phyloP scores from a whole-genome alignment of 1,140 invertebrate genomes.

The Tetramorium parvispinum region DNA sequence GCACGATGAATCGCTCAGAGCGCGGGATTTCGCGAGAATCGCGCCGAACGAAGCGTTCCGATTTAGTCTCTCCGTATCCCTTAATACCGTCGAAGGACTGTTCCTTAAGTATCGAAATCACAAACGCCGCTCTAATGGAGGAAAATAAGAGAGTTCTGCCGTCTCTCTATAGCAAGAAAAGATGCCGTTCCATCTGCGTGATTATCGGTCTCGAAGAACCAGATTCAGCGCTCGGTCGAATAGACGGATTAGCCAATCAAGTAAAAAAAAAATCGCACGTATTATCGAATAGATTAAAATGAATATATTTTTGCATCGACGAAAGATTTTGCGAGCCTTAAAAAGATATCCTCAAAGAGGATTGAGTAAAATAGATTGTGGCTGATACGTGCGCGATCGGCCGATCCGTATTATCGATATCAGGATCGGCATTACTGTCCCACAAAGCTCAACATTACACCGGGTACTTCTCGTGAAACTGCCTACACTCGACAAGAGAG shows the following conservation, averaged over 20 bases:
- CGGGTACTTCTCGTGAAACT: constrained; percentile 60
- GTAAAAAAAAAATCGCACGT: not conserved
- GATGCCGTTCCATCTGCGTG: not conserved
- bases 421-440: constrained; percentile 44
- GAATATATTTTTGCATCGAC: not conserved
- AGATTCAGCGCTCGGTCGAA: not conserved
- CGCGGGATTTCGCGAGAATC: constrained; percentile 28
- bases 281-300: not conserved
- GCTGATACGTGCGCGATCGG: constrained; percentile 15
- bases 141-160: constrained; percentile 20
- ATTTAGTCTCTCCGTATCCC: constrained; percentile 37
- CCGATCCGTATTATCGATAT: constrained; percentile 14
- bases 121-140: not conserved
- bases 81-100: constrained; percentile 29
- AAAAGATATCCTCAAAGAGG: not conserved
- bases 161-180: not conserved
- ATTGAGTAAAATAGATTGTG: not conserved
- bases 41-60: not conserved
- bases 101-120: constrained; percentile 28
- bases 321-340: not conserved
- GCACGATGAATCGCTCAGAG: constrained; percentile 37
- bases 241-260: not conserved
- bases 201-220: constrained; percentile 2
- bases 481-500: constrained; percentile 66
- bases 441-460: constrained; percentile 38